phyloP scores from a whole-genome alignment of 2,888 invertebrate species.

The Frankliniella intonsa region DNA sequence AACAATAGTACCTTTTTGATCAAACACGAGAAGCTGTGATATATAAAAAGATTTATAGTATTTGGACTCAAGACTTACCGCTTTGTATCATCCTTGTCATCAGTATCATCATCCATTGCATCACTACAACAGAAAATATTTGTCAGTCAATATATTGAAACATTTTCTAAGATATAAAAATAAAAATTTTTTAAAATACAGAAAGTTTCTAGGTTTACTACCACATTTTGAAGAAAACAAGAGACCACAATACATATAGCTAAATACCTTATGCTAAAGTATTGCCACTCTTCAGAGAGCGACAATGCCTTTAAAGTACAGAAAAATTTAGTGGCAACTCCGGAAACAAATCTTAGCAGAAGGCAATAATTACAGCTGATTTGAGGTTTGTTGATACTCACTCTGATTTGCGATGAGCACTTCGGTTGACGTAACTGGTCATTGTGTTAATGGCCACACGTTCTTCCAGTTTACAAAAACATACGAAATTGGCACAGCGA shows the following conservation, averaged over 20 bases:
- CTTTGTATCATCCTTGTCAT: slow-evolving; percentile 79
- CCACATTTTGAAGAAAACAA: neutral
- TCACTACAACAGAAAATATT: slow-evolving; percentile 47
- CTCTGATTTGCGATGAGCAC: neutral
- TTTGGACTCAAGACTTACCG: slow-evolving; percentile 53
- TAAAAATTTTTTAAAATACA: neutral
- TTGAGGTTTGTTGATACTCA: slow-evolving; percentile 15
- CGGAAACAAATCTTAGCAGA: neutral
- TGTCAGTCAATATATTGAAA: neutral
- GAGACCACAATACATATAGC: neutral
- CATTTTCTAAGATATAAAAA: neutral
- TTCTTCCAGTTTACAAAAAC: neutral
- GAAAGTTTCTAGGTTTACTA: neutral
- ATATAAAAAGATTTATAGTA: slow-evolving; percentile 28
- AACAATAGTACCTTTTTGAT: slow-evolving; percentile 34
- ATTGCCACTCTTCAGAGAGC: neutral
- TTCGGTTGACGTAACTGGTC: neutral
- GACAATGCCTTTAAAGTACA: neutral
- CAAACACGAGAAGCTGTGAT: slow-evolving; percentile 30
- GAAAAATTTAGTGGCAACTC: neutral
- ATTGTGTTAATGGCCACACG: neutral
- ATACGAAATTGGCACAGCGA: neutral
- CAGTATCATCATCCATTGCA: slow-evolving; percentile 74
- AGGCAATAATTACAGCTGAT: neutral
- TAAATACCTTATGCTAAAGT: neutral